Conservation (phyloP, 1,140 invertebrate species). For the Microplitis demolitor region DNA sequence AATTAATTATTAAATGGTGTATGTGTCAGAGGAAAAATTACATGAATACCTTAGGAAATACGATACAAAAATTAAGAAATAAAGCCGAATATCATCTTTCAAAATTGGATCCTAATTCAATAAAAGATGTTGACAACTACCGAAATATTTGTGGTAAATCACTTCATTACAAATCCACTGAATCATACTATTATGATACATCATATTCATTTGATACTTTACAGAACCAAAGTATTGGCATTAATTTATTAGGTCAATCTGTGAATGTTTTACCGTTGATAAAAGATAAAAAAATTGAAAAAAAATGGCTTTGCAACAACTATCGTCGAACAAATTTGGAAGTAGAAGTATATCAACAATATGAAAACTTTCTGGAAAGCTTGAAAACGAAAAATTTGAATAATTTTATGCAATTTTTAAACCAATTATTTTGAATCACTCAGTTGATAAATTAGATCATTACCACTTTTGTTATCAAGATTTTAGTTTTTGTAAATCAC, state of each 20-base stretch:
- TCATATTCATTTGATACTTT: neutral
- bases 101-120: no score
- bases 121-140: neutral
- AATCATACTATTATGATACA: neutral
- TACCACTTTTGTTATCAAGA: no score
- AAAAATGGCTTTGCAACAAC: neutral
- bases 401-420: neutral
- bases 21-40: no score
- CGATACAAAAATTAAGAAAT: no score
- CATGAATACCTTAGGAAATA: no score
- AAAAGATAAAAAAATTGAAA: neutral
- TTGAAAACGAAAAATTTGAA: neutral
- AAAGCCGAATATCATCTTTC: no score
- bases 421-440: neutral
- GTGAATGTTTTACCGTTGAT: conserved; percentile 1
- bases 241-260: neutral
- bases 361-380: conserved; percentile 2
- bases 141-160: no score
- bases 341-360: neutral
- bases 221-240: no score
- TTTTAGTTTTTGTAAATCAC: no score
- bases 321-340: neutral
- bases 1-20: no score
- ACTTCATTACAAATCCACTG: neutral
- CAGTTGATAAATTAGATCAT: no score